phyloP scores from a whole-genome alignment of 2,113 vertebrate genomes.

The Saccopteryx leptura region DNA sequence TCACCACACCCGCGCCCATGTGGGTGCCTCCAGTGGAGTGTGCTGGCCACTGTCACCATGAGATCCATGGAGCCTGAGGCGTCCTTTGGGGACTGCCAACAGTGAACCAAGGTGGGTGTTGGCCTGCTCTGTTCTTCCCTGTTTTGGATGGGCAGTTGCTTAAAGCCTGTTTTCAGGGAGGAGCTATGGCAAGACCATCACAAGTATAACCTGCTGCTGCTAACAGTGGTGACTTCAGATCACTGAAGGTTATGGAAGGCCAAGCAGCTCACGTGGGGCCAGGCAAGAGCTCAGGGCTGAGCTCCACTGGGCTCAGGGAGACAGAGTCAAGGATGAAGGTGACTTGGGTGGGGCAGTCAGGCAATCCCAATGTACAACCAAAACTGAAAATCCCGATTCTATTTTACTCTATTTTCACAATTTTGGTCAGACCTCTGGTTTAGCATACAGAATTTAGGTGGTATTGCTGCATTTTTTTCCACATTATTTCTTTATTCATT shows the following conservation, averaged over 20 bases:
- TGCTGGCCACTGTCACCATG: background rate
- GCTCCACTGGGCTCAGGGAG: background rate
- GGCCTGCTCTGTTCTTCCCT: background rate
- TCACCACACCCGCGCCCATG: background rate
- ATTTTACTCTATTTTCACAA: background rate
- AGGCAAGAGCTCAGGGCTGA: background rate
- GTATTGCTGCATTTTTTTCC: background rate
- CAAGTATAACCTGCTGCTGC: background rate
- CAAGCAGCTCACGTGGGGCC: background rate
- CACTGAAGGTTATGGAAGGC: background rate
- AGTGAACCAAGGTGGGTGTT: rapidly evolving
- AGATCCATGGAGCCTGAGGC: background rate
- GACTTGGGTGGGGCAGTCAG: background rate
- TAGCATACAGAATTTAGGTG: background rate
- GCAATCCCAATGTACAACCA: background rate
- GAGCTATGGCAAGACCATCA: background rate
- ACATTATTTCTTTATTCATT: background rate
- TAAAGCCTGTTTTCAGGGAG: background rate
- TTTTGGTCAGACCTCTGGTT: background rate
- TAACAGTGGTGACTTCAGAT: background rate
- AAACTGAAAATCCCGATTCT: background rate
- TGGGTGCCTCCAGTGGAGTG: background rate
- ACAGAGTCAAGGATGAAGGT: background rate
- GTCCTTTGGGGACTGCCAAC: background rate
- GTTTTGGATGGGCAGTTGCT: background rate